phyloP scores from a whole-genome alignment of 1,140 invertebrate species.

The Megathymus violae region DNA sequence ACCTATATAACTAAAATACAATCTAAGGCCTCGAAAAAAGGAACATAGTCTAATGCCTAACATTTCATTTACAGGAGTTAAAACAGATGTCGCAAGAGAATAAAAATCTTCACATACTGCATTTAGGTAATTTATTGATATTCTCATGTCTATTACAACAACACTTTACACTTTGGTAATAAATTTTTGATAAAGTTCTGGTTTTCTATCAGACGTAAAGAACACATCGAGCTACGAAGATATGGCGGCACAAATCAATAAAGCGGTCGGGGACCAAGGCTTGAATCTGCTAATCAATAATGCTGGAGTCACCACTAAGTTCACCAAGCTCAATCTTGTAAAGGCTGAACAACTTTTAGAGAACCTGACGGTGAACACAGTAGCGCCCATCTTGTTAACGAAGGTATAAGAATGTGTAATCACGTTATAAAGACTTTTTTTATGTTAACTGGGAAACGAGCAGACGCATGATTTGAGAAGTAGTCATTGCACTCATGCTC shows the following conservation, averaged over 20 bases:
- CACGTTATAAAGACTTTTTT: too few species aligned
- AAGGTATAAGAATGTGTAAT: constrained; percentile 85
- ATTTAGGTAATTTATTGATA: constrained; percentile 86
- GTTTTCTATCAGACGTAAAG: constrained; percentile 86
- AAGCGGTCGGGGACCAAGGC: constrained; percentile 87
- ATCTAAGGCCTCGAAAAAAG: too few species aligned
- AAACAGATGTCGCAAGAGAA: constrained; percentile 83
- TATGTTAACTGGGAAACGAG: too few species aligned
- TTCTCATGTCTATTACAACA: too few species aligned
- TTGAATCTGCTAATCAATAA: constrained; percentile 95
- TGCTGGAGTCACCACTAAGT: constrained; percentile 91
- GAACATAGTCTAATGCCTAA: constrained; percentile 11
- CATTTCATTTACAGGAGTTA: constrained; percentile 85
- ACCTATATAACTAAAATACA: too few species aligned
- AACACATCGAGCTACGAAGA: constrained; percentile 86
- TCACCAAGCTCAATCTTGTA: constrained; percentile 88
- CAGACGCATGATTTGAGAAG: too few species aligned
- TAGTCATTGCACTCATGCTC: too few species aligned
- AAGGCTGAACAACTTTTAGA: constrained; percentile 89
- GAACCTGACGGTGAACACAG: constrained; percentile 89
- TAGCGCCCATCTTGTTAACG: constrained; percentile 92
- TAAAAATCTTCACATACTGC: constrained; percentile 86
- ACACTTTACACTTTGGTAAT: too few species aligned
- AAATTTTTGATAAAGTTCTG: too few species aligned
- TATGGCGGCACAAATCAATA: constrained; percentile 84